Conservation (phyloP, 2,888 invertebrate genomes). For the Tiliacea citrago region DNA sequence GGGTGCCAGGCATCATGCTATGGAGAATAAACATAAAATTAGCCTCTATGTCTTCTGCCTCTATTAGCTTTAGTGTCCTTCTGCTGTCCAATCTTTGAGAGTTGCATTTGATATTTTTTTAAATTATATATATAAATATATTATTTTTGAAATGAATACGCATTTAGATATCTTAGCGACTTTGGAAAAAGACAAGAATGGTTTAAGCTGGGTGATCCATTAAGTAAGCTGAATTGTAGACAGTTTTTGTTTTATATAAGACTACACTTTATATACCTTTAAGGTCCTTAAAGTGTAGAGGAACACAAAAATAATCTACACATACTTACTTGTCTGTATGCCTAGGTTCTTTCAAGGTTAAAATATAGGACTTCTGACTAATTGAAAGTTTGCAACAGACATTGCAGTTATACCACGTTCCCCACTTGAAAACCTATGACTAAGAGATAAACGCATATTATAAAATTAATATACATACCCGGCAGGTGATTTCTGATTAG, state of each 20-base stretch:
- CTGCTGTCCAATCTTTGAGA: background rate
- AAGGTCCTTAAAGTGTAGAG: background rate
- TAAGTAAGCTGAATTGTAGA: background rate
- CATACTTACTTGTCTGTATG: background rate
- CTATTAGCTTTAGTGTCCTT: background rate
- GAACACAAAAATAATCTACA: background rate
- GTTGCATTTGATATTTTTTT: background rate
- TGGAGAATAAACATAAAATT: background rate
- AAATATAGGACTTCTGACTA: background rate
- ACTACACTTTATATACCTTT: too few relatives aligned
- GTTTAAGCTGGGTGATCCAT: background rate
- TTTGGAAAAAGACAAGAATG: background rate
- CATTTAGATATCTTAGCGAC: background rate
- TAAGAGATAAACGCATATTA: background rate
- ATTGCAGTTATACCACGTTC: background rate
- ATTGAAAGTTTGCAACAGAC: background rate
- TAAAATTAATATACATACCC: slow-evolving; percentile 90
- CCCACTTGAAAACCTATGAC: slow-evolving; percentile 4
- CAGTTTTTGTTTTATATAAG: background rate
- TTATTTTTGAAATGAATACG: background rate
- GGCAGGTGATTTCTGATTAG: slow-evolving; percentile 92
- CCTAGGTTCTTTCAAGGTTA: background rate
- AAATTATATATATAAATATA: too few relatives aligned
- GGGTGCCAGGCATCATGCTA: slow-evolving; percentile 90
- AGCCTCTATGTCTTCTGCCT: background rate